Percentiles rank a stretch among this genome's conserved stretches.
Conservation (phyloP, 2,113 vertebrate genomes). For the Eulacestoma nigropectus region DNA sequence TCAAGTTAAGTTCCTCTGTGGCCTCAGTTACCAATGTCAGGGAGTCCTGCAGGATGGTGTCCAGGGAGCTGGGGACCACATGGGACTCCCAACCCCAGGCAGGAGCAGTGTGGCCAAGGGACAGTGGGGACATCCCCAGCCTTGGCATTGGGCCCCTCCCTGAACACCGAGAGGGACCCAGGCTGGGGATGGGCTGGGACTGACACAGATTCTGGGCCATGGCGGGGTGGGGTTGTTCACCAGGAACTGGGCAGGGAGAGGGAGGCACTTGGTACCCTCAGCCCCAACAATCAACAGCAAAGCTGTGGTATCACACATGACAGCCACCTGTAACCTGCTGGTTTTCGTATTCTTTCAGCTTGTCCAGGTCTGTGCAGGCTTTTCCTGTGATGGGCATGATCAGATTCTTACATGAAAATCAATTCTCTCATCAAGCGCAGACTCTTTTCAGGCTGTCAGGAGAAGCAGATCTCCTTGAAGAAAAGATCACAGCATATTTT, state of each 20-base stretch:
- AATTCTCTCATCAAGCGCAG: background rate
- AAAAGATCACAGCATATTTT: background rate
- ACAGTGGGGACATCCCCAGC: background rate
- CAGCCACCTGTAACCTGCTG: rapidly evolving
- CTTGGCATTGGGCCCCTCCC: background rate
- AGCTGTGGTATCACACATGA: rapidly evolving
- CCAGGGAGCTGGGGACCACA: rapidly evolving
- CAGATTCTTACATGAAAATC: background rate
- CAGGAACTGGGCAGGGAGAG: background rate
- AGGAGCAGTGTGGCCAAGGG: background rate
- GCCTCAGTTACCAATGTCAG: background rate
- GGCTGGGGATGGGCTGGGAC: rapidly evolving
- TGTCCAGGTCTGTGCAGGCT: background rate
- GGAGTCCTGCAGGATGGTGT: background rate
- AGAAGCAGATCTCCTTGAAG: background rate
- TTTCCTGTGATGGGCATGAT: background rate
- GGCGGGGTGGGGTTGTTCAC: rapidly evolving
- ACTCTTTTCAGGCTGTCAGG: background rate
- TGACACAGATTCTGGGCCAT: background rate
- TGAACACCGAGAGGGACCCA: rapidly evolving
- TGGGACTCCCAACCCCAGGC: rapidly evolving
- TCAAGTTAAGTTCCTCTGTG: background rate
- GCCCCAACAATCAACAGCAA: background rate
- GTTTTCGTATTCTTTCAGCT: background rate
- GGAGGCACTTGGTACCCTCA: rapidly evolving